Conservation (phyloP, 2,113 vertebrate genomes). For the Phalacrocorax brasilianus region DNA sequence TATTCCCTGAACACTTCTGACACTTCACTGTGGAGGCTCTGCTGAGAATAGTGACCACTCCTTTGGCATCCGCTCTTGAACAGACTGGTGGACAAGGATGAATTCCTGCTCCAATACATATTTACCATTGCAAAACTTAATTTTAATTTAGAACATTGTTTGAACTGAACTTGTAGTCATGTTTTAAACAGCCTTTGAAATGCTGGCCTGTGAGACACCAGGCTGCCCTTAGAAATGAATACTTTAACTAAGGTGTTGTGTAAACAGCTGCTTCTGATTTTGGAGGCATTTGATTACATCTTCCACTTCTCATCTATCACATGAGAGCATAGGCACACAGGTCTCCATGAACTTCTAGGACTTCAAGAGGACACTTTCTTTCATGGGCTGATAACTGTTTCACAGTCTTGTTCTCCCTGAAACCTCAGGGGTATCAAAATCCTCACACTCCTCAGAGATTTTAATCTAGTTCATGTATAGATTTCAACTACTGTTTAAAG, state of each 20-base stretch:
- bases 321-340: not conserved
- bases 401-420: not conserved
- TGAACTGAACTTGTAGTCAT: not conserved
- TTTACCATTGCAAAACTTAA: not conserved
- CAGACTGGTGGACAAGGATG: not conserved
- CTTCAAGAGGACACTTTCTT: not conserved
- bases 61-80: not conserved
- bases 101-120: not conserved
- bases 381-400: not conserved
- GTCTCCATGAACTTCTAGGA: not conserved
- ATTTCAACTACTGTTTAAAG: not conserved
- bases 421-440: not conserved
- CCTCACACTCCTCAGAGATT: not conserved
- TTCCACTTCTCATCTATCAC: conserved; percentile 5
- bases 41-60: not conserved
- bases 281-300: conserved; percentile 10
- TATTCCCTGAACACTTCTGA: not conserved
- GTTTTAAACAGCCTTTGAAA: conserved; percentile 24
- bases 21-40: not conserved
- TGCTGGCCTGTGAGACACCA: not conserved
- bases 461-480: not conserved
- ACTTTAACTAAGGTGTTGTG: not conserved
- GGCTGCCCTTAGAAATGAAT: not conserved
- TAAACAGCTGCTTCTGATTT: conserved; percentile 29
- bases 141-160: not conserved